These are phyloP conservation scores for Leptopilina boulardi DNA, from an alignment of 1,140 invertebrate species.

Conservation along the genomic window DNA sequence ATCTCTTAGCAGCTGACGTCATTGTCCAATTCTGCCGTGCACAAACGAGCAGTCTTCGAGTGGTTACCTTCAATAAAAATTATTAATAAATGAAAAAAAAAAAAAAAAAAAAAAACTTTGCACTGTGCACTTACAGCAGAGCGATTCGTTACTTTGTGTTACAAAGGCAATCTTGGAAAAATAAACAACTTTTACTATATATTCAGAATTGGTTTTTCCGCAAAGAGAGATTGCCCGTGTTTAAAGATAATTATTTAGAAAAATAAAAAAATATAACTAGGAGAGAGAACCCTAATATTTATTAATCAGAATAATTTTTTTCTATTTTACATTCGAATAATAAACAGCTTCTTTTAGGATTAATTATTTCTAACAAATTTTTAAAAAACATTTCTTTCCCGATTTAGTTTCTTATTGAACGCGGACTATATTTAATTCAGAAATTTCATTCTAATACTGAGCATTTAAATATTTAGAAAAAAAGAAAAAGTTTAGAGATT, in stretches of 20 bases:
- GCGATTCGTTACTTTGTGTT: conserved; percentile 55
- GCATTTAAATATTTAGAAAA: not conserved
- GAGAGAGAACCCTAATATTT: not conserved
- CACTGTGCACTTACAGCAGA: conserved; percentile 57
- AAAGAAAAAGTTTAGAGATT: not conserved
- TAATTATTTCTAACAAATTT: not conserved
- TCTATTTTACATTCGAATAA: conserved; percentile 27
- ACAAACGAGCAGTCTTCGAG: conserved; percentile 73
- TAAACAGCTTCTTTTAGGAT: conserved; percentile 3
- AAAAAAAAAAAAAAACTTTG: too few relatives aligned
- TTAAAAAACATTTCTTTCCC: not conserved
- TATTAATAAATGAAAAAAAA: conserved; percentile 32
- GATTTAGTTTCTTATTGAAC: not conserved
- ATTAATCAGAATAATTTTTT: conserved; percentile 31
- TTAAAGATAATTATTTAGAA: not conserved
- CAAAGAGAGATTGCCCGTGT: conserved; percentile 23
- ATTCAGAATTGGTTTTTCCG: conserved; percentile 34
- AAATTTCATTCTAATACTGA: not conserved
- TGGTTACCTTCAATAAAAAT: conserved; percentile 70
- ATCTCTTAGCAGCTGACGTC: conserved; percentile 74
- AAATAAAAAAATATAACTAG: conserved; percentile 13
- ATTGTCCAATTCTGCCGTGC: conserved; percentile 72
- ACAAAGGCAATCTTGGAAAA: conserved; percentile 56
- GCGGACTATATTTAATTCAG: not conserved
- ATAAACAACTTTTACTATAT: conserved; percentile 36